phyloP scores from a whole-genome alignment of 2,888 invertebrate species.

The Corythucha ciliata region DNA sequence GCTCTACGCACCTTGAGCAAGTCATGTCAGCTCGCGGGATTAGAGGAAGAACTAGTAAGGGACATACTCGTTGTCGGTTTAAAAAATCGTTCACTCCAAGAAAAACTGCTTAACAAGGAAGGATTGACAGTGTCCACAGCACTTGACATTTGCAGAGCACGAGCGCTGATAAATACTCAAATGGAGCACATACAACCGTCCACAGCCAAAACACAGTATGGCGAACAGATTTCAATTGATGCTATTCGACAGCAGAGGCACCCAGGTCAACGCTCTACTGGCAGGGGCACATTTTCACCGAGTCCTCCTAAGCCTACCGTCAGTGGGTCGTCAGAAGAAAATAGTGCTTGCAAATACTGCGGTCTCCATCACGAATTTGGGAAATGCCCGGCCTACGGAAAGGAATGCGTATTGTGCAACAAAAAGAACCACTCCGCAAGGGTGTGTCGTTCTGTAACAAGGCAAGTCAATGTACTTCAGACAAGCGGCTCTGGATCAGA shows the following conservation, averaged over 20 bases:
- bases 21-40: conserved; percentile 1
- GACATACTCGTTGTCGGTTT: conserved; percentile 13
- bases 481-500: too few species aligned
- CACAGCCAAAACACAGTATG: too few species aligned
- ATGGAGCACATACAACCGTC: neutral
- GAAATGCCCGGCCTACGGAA: conserved; percentile 11
- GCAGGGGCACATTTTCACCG: too few species aligned
- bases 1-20: conserved; percentile 6
- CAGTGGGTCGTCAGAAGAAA: too few species aligned
- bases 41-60: conserved; percentile 6
- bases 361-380: conserved; percentile 2
- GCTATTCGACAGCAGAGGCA: too few species aligned
- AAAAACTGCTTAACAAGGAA: conserved; percentile 3
- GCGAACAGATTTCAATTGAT: too few species aligned
- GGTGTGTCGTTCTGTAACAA: neutral
- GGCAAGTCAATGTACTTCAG: neutral
- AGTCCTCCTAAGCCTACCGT: too few species aligned
- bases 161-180: neutral
- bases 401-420: neutral
- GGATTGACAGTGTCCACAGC: neutral
- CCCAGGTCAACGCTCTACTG: too few species aligned
- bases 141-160: conserved; percentile 1
- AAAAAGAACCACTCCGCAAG: neutral
- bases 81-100: neutral
- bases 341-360: conserved; percentile 10